Evolutionary conservation across 2,113 vertebrate genomes (phyloP), one percentile per base, ranked within the genome.

Genomic region (Psilopogon haemacephalus): DNA sequence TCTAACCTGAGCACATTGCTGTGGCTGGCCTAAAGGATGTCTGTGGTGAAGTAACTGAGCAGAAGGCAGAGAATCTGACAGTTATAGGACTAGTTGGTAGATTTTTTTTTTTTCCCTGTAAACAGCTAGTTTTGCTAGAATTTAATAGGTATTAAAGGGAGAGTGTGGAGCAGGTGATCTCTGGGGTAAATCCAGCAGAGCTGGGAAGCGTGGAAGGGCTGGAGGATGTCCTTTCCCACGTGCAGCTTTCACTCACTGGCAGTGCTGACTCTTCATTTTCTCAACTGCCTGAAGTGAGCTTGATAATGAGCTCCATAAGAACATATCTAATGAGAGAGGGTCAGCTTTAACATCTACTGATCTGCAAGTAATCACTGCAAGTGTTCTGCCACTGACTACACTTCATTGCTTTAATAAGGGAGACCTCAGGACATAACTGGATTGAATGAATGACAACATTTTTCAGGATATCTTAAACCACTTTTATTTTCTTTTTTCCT

Each of bases 391-490:
- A 13, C 24, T 75, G n/a, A 72, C 9, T 90, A 11, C 2, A 55
- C 23, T 74, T 89, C n/a, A 58, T 46, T 71, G 10, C 26, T 81
- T 81, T 86, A 77, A 52, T 78, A 50, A 12, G 48, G 62, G 28
- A 89, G 38, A 69, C 35, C n/a, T 82, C 35, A 59, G 60, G 33
- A 71, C 21, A 59, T n/a, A 55, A 3, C 11, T 74, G 24, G 93
- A 86, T 87, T 69, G 65, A 89, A 79, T n/a, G 30, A 88, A 71
- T 62, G 81, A 15, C 33, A 92, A 92, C 77, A 46, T 86, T 46
- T 46, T 80, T 81, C 30, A 82, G 42, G 42, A 35, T 3, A 35
- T 56, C 30, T 37, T 58, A 54, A 76, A 42, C 17, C 62, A 37
- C 26, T 69, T 80, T 58, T 69, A 16, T 27, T 18, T 16, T 38